Percentiles rank a stretch among this genome's conserved stretches.
Evolutionary conservation across 2,113 vertebrate species (phyloP).

Genomic region (Channa argus): DNA sequence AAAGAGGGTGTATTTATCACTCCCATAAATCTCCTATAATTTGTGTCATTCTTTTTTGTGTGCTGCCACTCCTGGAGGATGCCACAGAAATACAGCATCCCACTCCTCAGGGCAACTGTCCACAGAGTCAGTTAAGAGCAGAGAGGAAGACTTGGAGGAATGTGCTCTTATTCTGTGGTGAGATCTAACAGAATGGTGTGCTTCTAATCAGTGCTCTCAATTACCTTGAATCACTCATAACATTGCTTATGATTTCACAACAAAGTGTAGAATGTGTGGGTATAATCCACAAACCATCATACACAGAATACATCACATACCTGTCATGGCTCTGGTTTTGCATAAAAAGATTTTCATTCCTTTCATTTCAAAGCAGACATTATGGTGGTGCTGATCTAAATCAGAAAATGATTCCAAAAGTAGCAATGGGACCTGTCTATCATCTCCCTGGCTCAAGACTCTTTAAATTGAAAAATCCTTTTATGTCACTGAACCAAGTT

Average conservation of each 20-base stretch:
- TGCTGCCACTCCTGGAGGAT: constrained; percentile 70
- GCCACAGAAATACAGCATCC: constrained; percentile 66
- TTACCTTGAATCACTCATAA: constrained; percentile 66
- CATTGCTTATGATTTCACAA: constrained; percentile 52
- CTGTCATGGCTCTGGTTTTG: constrained; percentile 34
- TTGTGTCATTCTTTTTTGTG: constrained; percentile 78
- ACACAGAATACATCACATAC: constrained; percentile 40
- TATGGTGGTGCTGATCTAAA: constrained; percentile 62
- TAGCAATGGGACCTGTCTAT: constrained; percentile 69
- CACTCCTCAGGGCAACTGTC: constrained; percentile 59
- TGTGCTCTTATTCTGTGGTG: constrained; percentile 20
- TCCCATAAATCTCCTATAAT: constrained; percentile 79
- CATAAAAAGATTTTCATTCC: constrained; percentile 29
- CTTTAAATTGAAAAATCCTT: constrained; percentile 67
- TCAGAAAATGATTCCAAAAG: constrained; percentile 72
- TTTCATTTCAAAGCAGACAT: constrained; percentile 60
- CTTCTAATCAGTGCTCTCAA: constrained; percentile 70
- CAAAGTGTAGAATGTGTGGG: constrained; percentile 27
- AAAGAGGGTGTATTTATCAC: constrained; percentile 79
- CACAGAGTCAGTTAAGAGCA: constrained; percentile 36
- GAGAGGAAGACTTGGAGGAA: constrained; percentile 34
- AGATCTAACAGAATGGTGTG: constrained; percentile 69
- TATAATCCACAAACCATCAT: constrained; percentile 33
- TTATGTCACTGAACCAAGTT: constrained; percentile 68
- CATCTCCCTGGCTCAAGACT: constrained; percentile 53